Evolutionary conservation across 2,888 invertebrate genomes (phyloP).

Genomic region (Pollenia amentaria): DNA sequence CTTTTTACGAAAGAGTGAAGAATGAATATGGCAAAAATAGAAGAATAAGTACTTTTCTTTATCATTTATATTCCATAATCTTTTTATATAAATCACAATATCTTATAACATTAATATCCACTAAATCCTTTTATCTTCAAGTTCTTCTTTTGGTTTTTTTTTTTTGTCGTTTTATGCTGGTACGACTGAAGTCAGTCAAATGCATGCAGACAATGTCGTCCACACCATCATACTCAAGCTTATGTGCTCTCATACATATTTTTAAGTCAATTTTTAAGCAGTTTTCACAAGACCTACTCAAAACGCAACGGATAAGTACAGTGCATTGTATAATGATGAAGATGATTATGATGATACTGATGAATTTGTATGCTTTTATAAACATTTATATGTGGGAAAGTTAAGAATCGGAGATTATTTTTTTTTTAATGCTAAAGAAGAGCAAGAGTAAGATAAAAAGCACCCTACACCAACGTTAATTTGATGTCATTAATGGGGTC

Average conservation of each 20-base stretch:
- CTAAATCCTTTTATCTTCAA: conserved; percentile 57
- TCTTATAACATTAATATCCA: conserved; percentile 67
- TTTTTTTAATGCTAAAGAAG: no score
- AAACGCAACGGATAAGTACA: conserved; percentile 22
- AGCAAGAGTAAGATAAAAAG: no score
- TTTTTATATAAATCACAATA: conserved; percentile 66
- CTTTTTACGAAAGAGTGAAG: conserved; percentile 5
- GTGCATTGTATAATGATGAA: conserved; percentile 10
- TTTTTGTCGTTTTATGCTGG: conserved; percentile 36
- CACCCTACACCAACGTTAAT: no score
- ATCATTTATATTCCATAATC: conserved; percentile 67
- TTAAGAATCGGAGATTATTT: no score
- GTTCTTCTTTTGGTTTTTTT: conserved; percentile 32
- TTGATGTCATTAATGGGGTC: no score
- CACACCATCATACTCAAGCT: conserved; percentile 24
- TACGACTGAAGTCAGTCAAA: conserved; percentile 27
- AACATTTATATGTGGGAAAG: neutral
- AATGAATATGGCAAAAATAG: conserved; percentile 14
- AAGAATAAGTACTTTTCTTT: conserved; percentile 43
- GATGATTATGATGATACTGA: no score
- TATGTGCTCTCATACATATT: conserved; percentile 12
- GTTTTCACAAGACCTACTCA: conserved; percentile 53
- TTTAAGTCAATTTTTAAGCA: conserved; percentile 61
- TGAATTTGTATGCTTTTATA: neutral
- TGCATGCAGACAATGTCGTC: conserved; percentile 40